Evolutionary conservation across 92 coral and sea anemone species (phyloP), one percentile per base, ranked within the genome.

Genomic region (Isaurus tuberculatus): DNA sequence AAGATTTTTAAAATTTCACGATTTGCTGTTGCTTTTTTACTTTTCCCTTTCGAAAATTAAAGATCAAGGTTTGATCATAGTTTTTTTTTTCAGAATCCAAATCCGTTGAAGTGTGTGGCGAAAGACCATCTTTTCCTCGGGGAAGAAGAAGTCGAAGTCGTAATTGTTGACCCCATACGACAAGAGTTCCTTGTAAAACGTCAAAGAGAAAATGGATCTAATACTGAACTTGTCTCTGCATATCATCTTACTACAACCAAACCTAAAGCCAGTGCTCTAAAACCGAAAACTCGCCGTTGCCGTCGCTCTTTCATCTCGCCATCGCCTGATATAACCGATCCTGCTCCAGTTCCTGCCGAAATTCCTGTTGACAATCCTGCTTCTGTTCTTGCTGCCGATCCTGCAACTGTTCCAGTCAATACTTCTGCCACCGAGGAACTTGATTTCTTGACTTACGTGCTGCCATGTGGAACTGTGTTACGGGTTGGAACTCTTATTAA

Each of bases 401-500:
- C 64, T 57, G 26, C 5, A 19, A 57, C 26, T 19, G 0, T 22
- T 57, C 64, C 64, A 22, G 64, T 57, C 20, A 57, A 57, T 57
- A 51, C 6, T 51, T 57, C 26, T 17, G 64, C 10, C 27, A 57
- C 64, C 20, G 17, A 57, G 20, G 64, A 57, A 57, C 64, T 57
- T 57, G 64, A 57, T 17, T 57, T 57, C 64, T 9, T 17, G 64
- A 57, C 26, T 4, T 57, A 57, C 28, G 26, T 57, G 64, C 64
- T 57, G 4, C 64, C 64, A 57, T 57, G 4, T 57, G 64, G 64
- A 57, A 57, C 64, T 57, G 64, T 57, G 4, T 57, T 19, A 60
- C 31, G 31, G 11, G 66, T 60, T 60, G 66, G 66, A 60, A 60
- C 66, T 60, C 66, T 60, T 58, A 25, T 58, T 27, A 60, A 60